These are phyloP conservation scores for Belonocnema kinseyi DNA, from an alignment of 1,140 invertebrate genomes.

Conservation along the genomic window DNA sequence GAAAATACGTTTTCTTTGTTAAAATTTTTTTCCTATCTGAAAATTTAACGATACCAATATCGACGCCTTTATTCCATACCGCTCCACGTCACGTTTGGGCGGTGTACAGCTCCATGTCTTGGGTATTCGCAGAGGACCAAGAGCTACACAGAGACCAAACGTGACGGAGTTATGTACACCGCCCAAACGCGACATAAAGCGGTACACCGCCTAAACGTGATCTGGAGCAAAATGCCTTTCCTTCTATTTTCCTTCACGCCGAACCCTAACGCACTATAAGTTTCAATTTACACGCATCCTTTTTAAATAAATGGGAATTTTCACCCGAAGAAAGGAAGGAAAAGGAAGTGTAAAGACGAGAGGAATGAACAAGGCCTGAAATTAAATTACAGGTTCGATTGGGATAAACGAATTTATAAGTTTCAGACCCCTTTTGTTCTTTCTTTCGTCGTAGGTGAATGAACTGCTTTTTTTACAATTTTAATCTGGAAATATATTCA, in stretches of 20 bases:
- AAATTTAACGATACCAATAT: too few relatives aligned
- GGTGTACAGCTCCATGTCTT: too few relatives aligned
- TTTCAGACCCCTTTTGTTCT: background rate
- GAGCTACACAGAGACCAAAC: too few relatives aligned
- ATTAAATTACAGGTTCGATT: slow-evolving; percentile 59
- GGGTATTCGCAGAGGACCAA: too few relatives aligned
- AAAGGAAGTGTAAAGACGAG: slow-evolving; percentile 44
- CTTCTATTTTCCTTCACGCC: slow-evolving; percentile 30
- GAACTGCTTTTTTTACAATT: background rate
- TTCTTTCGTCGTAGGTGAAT: background rate
- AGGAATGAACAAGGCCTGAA: slow-evolving; percentile 41
- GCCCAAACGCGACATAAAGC: too few relatives aligned
- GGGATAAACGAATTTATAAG: slow-evolving; percentile 54
- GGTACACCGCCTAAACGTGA: too few relatives aligned
- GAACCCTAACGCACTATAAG: slow-evolving; percentile 42
- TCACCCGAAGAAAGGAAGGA: slow-evolving; percentile 46
- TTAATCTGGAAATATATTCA: background rate
- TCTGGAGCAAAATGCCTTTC: slow-evolving; percentile 27
- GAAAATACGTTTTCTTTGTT: too few relatives aligned
- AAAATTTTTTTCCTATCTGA: too few relatives aligned
- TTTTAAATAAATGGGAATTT: slow-evolving; percentile 53
- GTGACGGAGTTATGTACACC: too few relatives aligned
- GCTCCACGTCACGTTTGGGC: too few relatives aligned
- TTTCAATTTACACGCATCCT: slow-evolving; percentile 47
- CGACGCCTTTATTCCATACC: too few relatives aligned